These are phyloP conservation scores for Struthidea cinerea DNA, from an alignment of 2,113 vertebrate species.

Conservation along the genomic window DNA sequence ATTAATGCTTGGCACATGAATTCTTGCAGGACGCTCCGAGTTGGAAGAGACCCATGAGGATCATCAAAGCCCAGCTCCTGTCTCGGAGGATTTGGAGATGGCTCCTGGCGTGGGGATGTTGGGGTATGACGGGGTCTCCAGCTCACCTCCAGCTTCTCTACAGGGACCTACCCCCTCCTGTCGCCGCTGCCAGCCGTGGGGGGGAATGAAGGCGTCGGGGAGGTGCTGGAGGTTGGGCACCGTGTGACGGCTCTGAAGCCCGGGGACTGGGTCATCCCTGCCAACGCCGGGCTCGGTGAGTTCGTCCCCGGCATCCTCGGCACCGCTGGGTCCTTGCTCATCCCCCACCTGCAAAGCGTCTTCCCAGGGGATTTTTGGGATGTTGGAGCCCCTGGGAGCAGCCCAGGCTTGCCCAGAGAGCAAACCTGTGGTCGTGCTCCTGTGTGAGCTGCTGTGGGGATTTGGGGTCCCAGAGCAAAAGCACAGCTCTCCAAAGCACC, in stretches of 20 bases:
- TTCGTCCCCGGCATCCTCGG: neutral
- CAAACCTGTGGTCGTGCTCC: rapidly evolving
- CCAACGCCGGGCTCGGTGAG: conserved; percentile 80
- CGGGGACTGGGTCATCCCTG: conserved; percentile 89
- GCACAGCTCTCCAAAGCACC: neutral
- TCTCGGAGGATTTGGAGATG: neutral
- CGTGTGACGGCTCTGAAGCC: conserved; percentile 73
- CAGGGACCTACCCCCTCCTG: conserved; percentile 87
- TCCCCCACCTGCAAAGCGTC: rapidly evolving
- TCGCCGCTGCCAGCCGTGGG: conserved; percentile 85
- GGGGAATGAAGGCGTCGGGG: conserved; percentile 90
- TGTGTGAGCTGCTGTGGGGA: rapidly evolving
- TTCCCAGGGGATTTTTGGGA: neutral
- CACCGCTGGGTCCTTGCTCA: rapidly evolving
- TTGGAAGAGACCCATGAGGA: neutral
- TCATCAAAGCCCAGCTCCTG: neutral
- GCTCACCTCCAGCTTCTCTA: neutral
- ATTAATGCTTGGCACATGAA: rapidly evolving
- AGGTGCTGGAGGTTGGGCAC: conserved; percentile 83
- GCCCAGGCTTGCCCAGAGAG: neutral
- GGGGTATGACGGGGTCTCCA: rapidly evolving
- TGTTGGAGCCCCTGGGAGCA: neutral
- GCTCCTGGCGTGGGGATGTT: rapidly evolving
- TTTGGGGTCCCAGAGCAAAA: neutral
- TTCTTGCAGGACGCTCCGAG: neutral